Evolutionary conservation across 2,797 vertebrate species (phyloP).

Genomic region (Onychomys arenicola): DNA sequence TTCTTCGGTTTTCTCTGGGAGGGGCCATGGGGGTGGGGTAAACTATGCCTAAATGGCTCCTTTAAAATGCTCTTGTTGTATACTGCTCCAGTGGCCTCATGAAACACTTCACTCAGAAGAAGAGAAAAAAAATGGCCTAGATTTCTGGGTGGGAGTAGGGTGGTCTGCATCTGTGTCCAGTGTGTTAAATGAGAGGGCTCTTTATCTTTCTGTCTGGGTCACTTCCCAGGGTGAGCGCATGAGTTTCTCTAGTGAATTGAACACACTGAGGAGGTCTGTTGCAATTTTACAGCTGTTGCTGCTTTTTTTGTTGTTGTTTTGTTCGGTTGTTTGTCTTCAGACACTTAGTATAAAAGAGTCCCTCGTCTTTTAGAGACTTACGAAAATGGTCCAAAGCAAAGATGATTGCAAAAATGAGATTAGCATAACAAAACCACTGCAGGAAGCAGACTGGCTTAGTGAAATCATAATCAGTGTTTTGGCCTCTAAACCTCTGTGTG

Average conservation of each 20-base stretch:
- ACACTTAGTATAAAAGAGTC: neutral
- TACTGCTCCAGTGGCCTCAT: neutral
- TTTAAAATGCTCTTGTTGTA: neutral
- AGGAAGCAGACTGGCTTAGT: neutral
- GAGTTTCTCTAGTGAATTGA: neutral
- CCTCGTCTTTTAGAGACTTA: neutral
- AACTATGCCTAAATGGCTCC: neutral
- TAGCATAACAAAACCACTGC: neutral
- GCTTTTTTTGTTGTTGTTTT: neutral
- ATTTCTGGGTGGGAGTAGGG: neutral
- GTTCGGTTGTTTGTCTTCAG: neutral
- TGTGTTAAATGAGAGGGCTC: neutral
- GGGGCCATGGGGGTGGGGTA: neutral
- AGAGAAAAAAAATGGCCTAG: neutral
- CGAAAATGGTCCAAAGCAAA: neutral
- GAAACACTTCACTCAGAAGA: neutral
- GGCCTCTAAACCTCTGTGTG: neutral
- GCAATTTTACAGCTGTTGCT: neutral
- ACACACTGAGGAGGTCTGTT: neutral
- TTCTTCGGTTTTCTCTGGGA: neutral
- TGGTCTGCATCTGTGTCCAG: rapidly evolving
- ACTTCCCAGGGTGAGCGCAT: neutral
- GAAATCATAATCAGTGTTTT: neutral
- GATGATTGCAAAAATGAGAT: neutral
- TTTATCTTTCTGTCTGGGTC: neutral